Conservation (phyloP, 2,113 vertebrate genomes). For the Caranx melampygus region DNA sequence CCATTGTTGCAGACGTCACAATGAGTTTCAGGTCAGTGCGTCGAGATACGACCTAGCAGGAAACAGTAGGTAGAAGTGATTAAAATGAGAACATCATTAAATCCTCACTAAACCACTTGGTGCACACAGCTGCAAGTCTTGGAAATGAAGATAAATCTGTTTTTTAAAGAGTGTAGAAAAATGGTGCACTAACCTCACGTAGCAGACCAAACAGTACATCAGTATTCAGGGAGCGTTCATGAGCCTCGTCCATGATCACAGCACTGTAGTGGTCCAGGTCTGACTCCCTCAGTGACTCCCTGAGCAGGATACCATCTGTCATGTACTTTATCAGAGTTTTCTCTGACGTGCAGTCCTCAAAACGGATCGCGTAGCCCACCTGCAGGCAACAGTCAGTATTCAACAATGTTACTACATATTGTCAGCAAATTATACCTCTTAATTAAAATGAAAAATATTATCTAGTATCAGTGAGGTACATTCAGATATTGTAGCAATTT, state of each 20-base stretch:
- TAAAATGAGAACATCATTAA: neutral
- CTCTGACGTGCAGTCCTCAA: constrained; percentile 98
- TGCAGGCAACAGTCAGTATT: constrained; percentile 57
- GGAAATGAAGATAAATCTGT: neutral
- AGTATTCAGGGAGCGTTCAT: constrained; percentile 96
- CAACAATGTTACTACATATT: neutral
- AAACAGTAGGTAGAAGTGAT: constrained; percentile 2
- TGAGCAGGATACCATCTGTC: constrained; percentile 98
- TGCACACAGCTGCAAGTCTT: neutral
- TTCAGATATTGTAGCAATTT: neutral
- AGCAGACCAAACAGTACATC: constrained; percentile 98
- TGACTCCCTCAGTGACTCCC: constrained; percentile 95
- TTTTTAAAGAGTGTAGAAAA: neutral
- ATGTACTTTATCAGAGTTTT: constrained; percentile 98
- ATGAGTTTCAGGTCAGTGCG: constrained; percentile 98
- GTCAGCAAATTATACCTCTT: neutral
- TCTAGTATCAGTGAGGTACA: neutral
- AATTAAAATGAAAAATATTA: neutral
- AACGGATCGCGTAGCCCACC: constrained; percentile 98
- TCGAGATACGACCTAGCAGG: constrained; percentile 91
- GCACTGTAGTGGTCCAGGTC: constrained; percentile 99
- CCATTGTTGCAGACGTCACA: constrained; percentile 98
- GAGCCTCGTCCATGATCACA: constrained; percentile 98
- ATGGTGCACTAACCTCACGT: constrained; percentile 86
- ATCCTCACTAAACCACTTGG: neutral